phyloP scores from a whole-genome alignment of 1,140 invertebrate genomes.

The Branchinecta lynchi region DNA sequence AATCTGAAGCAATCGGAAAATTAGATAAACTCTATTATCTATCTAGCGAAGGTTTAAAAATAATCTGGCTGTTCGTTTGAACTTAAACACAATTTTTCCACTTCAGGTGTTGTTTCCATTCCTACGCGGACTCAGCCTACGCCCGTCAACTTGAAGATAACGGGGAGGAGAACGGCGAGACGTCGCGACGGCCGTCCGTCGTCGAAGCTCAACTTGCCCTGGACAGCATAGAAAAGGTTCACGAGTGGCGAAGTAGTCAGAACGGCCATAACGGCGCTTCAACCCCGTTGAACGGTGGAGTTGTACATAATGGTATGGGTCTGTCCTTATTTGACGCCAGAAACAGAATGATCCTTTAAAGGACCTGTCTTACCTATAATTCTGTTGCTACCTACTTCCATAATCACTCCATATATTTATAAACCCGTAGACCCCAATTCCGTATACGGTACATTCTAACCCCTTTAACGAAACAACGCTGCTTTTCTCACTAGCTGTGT shows the following conservation, averaged over 20 bases:
- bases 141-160: slow-evolving; percentile 48
- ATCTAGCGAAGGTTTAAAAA: too few species aligned
- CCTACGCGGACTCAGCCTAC: slow-evolving; percentile 83
- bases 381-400: too few species aligned
- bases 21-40: too few species aligned
- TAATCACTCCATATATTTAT: too few species aligned
- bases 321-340: slow-evolving; percentile 24
- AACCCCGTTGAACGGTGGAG: slow-evolving; percentile 28
- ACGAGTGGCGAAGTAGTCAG: slow-evolving; percentile 24
- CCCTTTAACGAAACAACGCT: too few species aligned
- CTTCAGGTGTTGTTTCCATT: slow-evolving; percentile 68
- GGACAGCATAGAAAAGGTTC: slow-evolving; percentile 27
- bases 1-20: too few species aligned
- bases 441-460: too few species aligned
- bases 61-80: too few species aligned
- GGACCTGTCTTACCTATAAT: too few species aligned
- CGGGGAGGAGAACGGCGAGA: slow-evolving; percentile 28
- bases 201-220: slow-evolving; percentile 21
- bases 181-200: not conserved
- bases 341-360: too few species aligned
- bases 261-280: slow-evolving; percentile 8
- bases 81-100: slow-evolving; percentile 7
- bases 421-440: too few species aligned
- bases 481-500: too few species aligned
- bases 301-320: slow-evolving; percentile 35